Conservation (phyloP, 1,140 invertebrate genomes). For the Luehdorfia chinensis region DNA sequence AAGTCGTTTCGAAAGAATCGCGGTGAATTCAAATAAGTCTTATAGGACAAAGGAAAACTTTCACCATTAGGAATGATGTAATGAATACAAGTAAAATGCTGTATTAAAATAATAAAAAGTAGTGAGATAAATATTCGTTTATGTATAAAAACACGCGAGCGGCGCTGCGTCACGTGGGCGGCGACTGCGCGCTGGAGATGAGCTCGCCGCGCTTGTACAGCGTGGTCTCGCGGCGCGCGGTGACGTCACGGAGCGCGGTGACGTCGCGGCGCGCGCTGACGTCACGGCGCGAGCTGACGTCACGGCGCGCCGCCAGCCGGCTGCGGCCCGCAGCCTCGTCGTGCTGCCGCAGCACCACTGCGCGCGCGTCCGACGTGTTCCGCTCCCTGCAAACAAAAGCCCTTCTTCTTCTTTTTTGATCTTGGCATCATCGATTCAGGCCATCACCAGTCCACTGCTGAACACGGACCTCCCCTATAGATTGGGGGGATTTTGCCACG, state of each 20-base stretch:
- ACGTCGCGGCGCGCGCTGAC: constrained; percentile 26
- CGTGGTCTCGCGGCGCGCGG: constrained; percentile 58
- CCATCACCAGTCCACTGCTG: too few relatives aligned
- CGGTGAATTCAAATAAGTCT: too few relatives aligned
- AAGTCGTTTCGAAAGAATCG: too few relatives aligned
- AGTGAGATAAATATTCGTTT: constrained; percentile 66
- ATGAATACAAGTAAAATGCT: constrained; percentile 10
- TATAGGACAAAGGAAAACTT: too few relatives aligned
- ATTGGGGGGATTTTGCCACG: too few relatives aligned
- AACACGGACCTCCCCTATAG: too few relatives aligned
- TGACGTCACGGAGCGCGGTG: constrained; percentile 22
- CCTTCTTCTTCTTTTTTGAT: too few relatives aligned
- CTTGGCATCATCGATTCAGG: too few relatives aligned
- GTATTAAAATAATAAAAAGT: constrained; percentile 37
- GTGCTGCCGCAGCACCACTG: constrained; percentile 56
- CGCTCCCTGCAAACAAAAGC: constrained; percentile 53
- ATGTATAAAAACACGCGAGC: constrained; percentile 64
- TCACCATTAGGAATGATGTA: too few relatives aligned
- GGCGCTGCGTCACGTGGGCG: constrained; percentile 52
- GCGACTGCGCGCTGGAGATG: constrained; percentile 85
- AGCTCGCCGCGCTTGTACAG: constrained; percentile 89
- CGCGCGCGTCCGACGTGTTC: constrained; percentile 64
- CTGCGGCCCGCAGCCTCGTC: constrained; percentile 51
- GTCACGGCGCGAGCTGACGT: neutral
- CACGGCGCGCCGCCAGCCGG: neutral